These are phyloP conservation scores for Aporophyla nigra DNA, from an alignment of 2,888 invertebrate species.

Conservation along the genomic window DNA sequence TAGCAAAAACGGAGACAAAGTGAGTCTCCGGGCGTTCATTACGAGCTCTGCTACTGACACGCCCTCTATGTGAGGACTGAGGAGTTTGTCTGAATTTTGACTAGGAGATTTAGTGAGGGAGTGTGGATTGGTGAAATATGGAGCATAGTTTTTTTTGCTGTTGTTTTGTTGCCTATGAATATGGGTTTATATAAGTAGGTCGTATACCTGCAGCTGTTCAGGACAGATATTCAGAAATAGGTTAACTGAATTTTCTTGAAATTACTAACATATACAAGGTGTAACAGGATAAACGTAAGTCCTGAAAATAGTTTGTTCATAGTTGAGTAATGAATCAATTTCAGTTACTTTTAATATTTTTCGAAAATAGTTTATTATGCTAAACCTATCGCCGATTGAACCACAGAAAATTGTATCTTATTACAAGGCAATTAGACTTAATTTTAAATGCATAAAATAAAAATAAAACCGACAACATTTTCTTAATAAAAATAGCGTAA, in stretches of 20 bases:
- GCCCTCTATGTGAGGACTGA: constrained; percentile 45
- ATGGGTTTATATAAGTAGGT: background rate
- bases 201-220: background rate
- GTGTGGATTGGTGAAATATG: constrained; percentile 27
- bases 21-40: constrained; percentile 82
- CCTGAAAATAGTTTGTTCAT: no score
- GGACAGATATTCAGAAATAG: background rate
- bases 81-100: constrained; percentile 55
- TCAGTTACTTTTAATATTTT: no score
- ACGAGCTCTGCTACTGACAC: constrained; percentile 70
- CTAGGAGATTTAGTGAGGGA: constrained; percentile 22
- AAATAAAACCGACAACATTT: no score
- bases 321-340: no score
- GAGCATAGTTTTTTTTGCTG: background rate
- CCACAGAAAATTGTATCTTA: no score
- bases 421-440: no score
- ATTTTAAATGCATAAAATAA: no score
- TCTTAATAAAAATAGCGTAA: no score
- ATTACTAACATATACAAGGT: background rate
- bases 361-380: no score
- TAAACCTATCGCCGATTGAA: no score
- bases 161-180: background rate
- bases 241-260: background rate
- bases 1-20: constrained; percentile 81
- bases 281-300: no score